These are phyloP conservation scores for Cryptus armator DNA, from an alignment of 2,888 invertebrate genomes.

Conservation along the genomic window DNA sequence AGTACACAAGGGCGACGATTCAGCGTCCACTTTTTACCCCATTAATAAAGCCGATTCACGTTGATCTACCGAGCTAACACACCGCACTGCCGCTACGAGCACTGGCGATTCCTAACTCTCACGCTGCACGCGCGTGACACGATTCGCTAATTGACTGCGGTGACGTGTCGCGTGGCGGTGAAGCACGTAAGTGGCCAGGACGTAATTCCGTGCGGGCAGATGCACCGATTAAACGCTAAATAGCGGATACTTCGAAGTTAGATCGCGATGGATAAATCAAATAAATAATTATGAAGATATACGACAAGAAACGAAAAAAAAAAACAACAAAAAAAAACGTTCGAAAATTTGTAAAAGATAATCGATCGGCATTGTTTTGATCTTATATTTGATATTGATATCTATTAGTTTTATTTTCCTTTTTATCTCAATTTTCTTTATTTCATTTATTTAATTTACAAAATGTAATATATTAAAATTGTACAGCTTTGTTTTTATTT, in stretches of 20 bases:
- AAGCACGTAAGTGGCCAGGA: constrained; percentile 2
- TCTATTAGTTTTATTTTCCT: no score
- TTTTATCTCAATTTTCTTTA: no score
- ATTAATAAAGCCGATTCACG: constrained; percentile 69
- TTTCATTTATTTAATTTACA: neutral
- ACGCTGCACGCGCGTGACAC: constrained; percentile 65
- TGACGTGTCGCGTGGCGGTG: constrained; percentile 61
- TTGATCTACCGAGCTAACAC: constrained; percentile 33
- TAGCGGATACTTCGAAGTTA: neutral
- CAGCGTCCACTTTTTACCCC: constrained; percentile 65
- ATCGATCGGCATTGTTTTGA: no score
- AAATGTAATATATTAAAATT: neutral
- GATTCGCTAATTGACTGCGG: constrained; percentile 67
- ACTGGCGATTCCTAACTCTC: constrained; percentile 59
- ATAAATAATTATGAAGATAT: no score
- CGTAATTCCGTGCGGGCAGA: neutral
- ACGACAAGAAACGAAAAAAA: no score
- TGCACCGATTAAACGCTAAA: neutral
- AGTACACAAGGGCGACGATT: constrained; percentile 28
- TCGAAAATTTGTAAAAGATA: no score
- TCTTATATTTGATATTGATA: no score
- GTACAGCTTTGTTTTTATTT: neutral
- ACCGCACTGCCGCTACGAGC: constrained; percentile 3
- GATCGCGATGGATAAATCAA: no score
- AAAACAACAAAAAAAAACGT: no score